Percentiles rank a stretch among this genome's conserved stretches.
Conservation (phyloP, 2,113 vertebrate species). For the Herpailurus yagouaroundi region DNA sequence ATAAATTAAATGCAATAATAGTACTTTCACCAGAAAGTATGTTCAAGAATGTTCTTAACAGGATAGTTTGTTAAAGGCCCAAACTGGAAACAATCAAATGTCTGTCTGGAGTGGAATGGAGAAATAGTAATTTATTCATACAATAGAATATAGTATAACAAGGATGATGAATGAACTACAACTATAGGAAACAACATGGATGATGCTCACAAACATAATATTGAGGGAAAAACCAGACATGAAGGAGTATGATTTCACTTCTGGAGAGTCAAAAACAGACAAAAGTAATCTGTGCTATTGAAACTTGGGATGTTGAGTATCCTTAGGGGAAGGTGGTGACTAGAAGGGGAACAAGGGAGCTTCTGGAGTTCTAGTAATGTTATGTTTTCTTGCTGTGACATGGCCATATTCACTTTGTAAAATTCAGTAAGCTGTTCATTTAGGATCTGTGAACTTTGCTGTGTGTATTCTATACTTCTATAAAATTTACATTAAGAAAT, state of each 20-base stretch:
- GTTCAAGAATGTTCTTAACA: background rate
- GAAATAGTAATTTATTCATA: background rate
- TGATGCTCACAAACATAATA: background rate
- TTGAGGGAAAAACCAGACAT: background rate
- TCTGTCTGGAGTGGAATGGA: background rate
- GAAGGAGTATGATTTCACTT: background rate
- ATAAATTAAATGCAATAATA: background rate
- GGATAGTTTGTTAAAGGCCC: background rate
- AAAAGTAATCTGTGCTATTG: background rate
- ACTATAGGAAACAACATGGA: background rate
- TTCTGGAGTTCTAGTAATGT: background rate
- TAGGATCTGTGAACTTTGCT: background rate
- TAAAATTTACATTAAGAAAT: background rate
- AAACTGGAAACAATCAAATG: background rate
- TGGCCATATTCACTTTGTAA: background rate
- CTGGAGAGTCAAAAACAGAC: background rate
- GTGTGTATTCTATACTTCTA: background rate
- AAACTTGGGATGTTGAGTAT: background rate
- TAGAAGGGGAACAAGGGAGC: background rate
- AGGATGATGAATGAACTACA: background rate
- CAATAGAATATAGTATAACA: background rate
- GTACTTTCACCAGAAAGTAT: background rate
- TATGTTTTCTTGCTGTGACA: background rate
- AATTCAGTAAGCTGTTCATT: background rate
- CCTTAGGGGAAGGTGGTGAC: background rate